These are phyloP conservation scores for Heliconius sara DNA, from an alignment of 2,888 invertebrate genomes.

Conservation along the genomic window DNA sequence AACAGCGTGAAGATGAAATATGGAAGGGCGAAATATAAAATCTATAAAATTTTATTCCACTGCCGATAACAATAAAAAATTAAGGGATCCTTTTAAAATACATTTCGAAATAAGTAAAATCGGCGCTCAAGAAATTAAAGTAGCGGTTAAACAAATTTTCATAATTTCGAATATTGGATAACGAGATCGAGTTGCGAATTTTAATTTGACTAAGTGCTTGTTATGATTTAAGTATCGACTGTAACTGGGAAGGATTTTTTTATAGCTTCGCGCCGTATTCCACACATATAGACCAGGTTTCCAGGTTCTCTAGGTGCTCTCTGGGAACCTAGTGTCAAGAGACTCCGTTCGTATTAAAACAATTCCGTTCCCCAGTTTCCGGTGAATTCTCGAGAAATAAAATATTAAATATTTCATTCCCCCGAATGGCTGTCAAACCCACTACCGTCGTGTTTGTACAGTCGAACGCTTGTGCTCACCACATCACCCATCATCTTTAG, in stretches of 20 bases:
- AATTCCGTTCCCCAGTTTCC: too few relatives aligned
- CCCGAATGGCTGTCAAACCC: too few relatives aligned
- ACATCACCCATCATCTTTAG: too few relatives aligned
- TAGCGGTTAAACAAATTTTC: constrained; percentile 28
- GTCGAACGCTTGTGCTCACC: too few relatives aligned
- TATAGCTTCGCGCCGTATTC: background rate
- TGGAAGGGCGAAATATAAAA: background rate
- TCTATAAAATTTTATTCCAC: background rate
- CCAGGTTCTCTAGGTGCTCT: too few relatives aligned
- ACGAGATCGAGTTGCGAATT: constrained; percentile 29
- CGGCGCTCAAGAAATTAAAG: constrained; percentile 24
- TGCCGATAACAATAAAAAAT: background rate
- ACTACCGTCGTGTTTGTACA: too few relatives aligned
- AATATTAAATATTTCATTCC: too few relatives aligned
- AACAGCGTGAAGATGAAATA: background rate
- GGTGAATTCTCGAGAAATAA: too few relatives aligned
- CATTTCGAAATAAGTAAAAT: constrained; percentile 17
- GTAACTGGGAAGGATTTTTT: constrained; percentile 7
- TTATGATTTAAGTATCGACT: constrained; percentile 22
- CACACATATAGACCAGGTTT: background rate
- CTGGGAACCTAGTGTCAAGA: too few relatives aligned
- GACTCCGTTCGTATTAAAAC: too few relatives aligned
- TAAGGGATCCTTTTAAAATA: constrained; percentile 4
- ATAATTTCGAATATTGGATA: constrained; percentile 31
- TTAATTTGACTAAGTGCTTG: constrained; percentile 33